These are phyloP conservation scores for Solen grandis DNA, from an alignment of 1,140 invertebrate species.

Conservation along the genomic window DNA sequence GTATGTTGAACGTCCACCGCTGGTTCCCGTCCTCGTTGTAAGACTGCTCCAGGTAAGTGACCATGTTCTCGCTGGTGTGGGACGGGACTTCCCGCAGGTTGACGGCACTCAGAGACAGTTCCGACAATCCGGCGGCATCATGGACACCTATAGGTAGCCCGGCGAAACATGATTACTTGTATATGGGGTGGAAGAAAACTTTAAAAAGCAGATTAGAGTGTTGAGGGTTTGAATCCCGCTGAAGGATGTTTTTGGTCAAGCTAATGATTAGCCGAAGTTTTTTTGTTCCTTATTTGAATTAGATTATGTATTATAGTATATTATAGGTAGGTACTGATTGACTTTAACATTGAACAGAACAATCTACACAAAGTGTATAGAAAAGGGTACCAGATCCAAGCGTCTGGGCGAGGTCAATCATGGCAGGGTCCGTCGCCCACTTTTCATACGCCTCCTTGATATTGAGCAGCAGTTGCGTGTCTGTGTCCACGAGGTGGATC, in stretches of 20 bases:
- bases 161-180: too few relatives aligned
- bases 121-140: background rate
- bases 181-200: too few relatives aligned
- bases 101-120: slow-evolving; percentile 27
- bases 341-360: too few relatives aligned
- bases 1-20: slow-evolving; percentile 39
- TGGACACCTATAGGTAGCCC: too few relatives aligned
- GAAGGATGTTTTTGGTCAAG: too few relatives aligned
- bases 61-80: slow-evolving; percentile 50
- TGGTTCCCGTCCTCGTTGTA: slow-evolving; percentile 35
- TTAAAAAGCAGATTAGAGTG: too few relatives aligned
- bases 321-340: too few relatives aligned
- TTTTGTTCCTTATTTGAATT: too few relatives aligned
- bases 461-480: slow-evolving; percentile 37
- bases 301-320: too few relatives aligned
- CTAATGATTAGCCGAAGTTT: too few relatives aligned
- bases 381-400: background rate
- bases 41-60: slow-evolving; percentile 35
- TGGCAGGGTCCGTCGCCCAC: slow-evolving; percentile 38
- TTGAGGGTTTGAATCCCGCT: too few relatives aligned
- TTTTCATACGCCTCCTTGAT: slow-evolving; percentile 52
- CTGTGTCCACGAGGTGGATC: slow-evolving; percentile 45
- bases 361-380: too few relatives aligned
- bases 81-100: slow-evolving; percentile 15
- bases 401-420: slow-evolving; percentile 24